A percentile compares a stretch with the other conserved stretches of the same genome.
These are phyloP conservation scores for Phrynocephalus versicolor DNA, from an alignment of 2,113 vertebrate species.

Conservation along the genomic window DNA sequence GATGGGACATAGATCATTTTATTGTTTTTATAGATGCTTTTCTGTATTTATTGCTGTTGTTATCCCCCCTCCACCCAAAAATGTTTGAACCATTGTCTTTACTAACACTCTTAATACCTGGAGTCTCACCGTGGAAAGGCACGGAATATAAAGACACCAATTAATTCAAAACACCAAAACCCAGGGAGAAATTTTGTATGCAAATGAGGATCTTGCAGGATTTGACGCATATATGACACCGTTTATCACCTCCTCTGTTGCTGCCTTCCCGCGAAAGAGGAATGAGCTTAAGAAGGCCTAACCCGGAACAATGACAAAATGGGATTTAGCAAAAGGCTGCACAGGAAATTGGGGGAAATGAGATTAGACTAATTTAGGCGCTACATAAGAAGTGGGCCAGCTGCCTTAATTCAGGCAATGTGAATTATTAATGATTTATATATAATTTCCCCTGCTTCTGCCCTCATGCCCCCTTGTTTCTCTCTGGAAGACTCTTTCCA, in stretches of 20 bases:
- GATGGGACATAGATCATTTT: no score
- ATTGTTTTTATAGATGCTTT: background rate
- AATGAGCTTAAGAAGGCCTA: constrained; percentile 16
- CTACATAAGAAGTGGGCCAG: constrained; percentile 68
- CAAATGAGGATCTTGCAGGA: background rate
- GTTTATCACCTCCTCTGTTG: background rate
- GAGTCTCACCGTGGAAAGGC: background rate
- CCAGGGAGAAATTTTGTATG: background rate
- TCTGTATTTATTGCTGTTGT: background rate
- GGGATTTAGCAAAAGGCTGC: constrained; percentile 63
- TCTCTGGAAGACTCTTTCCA: constrained; percentile 61
- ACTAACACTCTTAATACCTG: no score
- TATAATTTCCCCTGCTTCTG: constrained; percentile 22
- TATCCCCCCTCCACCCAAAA: background rate
- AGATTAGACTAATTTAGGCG: constrained; percentile 70
- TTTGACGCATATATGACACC: background rate
- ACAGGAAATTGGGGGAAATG: constrained; percentile 72
- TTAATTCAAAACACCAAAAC: background rate
- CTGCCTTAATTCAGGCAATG: constrained; percentile 67
- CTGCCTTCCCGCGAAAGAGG: background rate
- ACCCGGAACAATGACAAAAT: constrained; percentile 58
- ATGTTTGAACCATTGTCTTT: background rate
- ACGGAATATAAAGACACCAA: background rate
- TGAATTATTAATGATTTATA: constrained; percentile 68
- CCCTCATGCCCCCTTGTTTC: constrained; percentile 59